Conservation (phyloP, 30 jellyfish, hydroid and myxozoan species). For the Cassiopea xamachana region DNA sequence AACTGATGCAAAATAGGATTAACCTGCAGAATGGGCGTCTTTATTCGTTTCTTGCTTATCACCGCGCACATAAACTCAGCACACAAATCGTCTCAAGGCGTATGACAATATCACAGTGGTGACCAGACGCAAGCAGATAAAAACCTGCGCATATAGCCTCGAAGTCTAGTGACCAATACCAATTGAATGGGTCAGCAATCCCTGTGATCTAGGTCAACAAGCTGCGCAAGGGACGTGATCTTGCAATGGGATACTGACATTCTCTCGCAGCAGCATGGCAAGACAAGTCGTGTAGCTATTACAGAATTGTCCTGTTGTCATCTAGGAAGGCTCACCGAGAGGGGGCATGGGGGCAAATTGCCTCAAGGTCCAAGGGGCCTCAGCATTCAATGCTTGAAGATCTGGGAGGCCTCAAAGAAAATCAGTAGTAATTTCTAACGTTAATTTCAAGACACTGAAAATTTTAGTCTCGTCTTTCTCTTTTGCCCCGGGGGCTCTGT, state of each 20-base stretch:
- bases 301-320: too few relatives aligned
- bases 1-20: constrained; percentile 42
- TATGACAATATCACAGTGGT: constrained; percentile 64
- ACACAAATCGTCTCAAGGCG: constrained; percentile 35
- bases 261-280: neutral
- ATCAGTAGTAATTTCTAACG: too few relatives aligned
- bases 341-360: too few relatives aligned
- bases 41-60: constrained; percentile 12
- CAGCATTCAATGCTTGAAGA: too few relatives aligned
- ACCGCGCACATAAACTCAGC: constrained; percentile 50
- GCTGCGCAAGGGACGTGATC: neutral
- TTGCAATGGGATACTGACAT: neutral
- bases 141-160: constrained; percentile 39
- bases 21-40: constrained; percentile 16
- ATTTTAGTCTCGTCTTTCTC: too few relatives aligned
- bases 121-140: constrained; percentile 62
- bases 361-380: too few relatives aligned
- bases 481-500: too few relatives aligned
- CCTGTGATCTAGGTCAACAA: constrained; percentile 43
- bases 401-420: too few relatives aligned
- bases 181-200: constrained; percentile 15
- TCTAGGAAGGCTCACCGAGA: too few relatives aligned
- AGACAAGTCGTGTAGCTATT: neutral
- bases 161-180: neutral
- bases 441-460: too few relatives aligned